A percentile compares a stretch with the other conserved stretches of the same genome.
Conservation (phyloP, 2,888 invertebrate genomes). For the Thymelicus lineola region DNA sequence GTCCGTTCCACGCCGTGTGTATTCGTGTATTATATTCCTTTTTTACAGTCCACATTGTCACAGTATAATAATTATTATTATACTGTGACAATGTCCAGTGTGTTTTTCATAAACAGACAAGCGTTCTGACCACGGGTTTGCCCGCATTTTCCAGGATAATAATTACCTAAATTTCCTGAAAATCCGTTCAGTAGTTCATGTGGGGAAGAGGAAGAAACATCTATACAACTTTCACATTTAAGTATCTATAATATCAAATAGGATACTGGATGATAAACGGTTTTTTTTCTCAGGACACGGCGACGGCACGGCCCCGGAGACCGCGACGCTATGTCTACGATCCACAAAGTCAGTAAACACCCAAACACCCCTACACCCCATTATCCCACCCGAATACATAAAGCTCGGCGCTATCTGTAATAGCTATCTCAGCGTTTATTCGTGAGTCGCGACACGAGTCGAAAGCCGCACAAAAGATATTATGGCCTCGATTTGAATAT, state of each 20-base stretch:
- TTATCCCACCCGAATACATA: constrained; percentile 12
- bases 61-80: too few species aligned
- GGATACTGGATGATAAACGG: background rate
- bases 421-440: background rate
- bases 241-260: too few species aligned
- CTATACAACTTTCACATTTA: too few species aligned
- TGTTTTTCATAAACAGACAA: too few species aligned
- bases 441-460: background rate
- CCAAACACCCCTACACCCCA: constrained; percentile 20
- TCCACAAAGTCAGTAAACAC: constrained; percentile 67
- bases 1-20: background rate
- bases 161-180: too few species aligned
- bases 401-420: background rate
- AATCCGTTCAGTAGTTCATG: too few species aligned
- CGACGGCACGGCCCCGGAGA: constrained; percentile 51
- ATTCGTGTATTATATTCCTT: background rate
- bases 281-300: constrained; percentile 50
- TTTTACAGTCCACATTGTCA: background rate
- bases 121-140: too few species aligned
- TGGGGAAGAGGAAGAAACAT: too few species aligned
- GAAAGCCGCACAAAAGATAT: background rate
- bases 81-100: too few species aligned
- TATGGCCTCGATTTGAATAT: constrained; percentile 1
- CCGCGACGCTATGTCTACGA: constrained; percentile 70
- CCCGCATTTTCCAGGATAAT: too few species aligned